A percentile compares a stretch with the other conserved stretches of the same genome.
Conservation (phyloP, 2,797 vertebrate species). For the Oreochromis grahami region DNA sequence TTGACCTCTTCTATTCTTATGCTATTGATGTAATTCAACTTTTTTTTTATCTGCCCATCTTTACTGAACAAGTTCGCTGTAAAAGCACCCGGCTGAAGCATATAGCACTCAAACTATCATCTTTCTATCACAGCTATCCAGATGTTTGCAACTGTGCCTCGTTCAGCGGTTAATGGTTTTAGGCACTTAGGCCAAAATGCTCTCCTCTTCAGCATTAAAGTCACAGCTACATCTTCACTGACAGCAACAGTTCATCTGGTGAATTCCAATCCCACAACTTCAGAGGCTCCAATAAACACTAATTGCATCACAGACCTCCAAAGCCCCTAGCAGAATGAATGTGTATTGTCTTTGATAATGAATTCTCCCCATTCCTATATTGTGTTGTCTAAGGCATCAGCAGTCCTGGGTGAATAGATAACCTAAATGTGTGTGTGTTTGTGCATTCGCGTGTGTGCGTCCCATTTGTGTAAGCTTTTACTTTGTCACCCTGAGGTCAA, state of each 20-base stretch:
- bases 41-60: background rate
- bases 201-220: conserved; percentile 33
- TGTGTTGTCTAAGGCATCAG: conserved; percentile 33
- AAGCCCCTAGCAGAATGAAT: conserved; percentile 49
- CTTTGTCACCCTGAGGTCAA: conserved; percentile 63
- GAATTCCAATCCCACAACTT: conserved; percentile 60
- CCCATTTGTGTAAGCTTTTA: conserved; percentile 18
- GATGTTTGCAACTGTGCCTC: background rate
- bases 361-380: conserved; percentile 34
- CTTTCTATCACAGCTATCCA: conserved; percentile 2
- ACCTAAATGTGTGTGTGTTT: background rate
- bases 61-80: background rate
- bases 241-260: conserved; percentile 47
- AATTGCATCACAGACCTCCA: conserved; percentile 55
- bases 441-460: background rate
- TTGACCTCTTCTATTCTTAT: conserved; percentile 1
- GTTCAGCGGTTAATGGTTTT: background rate
- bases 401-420: conserved; percentile 34
- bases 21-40: background rate
- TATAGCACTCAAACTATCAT: background rate
- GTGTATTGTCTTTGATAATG: conserved; percentile 60
- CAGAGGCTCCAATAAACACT: conserved; percentile 66
- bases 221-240: conserved; percentile 30
- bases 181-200: background rate
- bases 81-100: background rate